Evolutionary conservation across 2,888 invertebrate genomes (phyloP), one percentile per base, ranked within the genome.

Genomic region (Aleiodes leptofemur): DNA sequence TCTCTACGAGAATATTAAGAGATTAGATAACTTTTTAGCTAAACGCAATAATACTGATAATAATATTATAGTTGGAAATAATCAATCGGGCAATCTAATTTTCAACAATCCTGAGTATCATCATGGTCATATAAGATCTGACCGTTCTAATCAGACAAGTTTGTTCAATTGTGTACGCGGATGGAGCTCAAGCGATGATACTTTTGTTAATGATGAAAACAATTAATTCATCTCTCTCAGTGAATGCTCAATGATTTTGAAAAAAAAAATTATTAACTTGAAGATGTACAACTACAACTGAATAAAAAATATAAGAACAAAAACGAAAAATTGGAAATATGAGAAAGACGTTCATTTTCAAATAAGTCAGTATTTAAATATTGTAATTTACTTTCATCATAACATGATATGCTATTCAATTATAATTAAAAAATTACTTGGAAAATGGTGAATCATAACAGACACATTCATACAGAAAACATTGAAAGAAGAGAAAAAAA

Each of bases 1-100:
- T 61, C 82, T 88, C 0, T 85, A 83, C 76, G 86, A 88, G 55
- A 84, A 86, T 23, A 86, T 88, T 51, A 84, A 81, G 53, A 80
- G 83, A 6, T 76, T 89, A 3, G 88, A 89, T 56, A 80, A 81
- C 0, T 87, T 86, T 59, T 70, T 89, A 5, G 84, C 85, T 0
- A 80, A 77, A 51, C 79, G 80, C 9, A 79, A 53, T 6, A 71
- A 59, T n/a, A 50, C 29, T 7, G 14, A 77, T 4, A 77, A 68
- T 68, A 4, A 0, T 34, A 6, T 34, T 6, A 74, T 76, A 5
- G 31, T 70, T 4, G 38, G 48, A 13, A 73, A 72, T 66, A 80
- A 78, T 69, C 80, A 81, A 13, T 77, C 80, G 13, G 75, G 81
- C 23, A 78, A 81, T 8, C 83, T 82, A 79, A 68, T 83, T 14